phyloP scores from a whole-genome alignment of 2,797 vertebrate genomes.

The Myripristis murdjan region DNA sequence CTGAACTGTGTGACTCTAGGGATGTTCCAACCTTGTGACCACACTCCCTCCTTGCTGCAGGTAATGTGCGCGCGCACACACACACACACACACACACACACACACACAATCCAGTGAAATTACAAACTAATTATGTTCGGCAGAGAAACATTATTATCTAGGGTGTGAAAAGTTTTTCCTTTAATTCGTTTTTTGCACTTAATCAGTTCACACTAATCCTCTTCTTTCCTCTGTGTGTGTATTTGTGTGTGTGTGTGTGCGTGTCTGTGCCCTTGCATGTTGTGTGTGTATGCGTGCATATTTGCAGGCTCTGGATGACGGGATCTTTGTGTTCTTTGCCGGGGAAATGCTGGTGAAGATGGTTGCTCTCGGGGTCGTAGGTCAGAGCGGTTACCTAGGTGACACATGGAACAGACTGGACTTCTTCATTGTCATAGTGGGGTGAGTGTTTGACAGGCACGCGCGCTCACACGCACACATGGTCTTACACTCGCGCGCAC shows the following conservation, averaged over 20 bases:
- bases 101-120: slow-evolving; percentile 44
- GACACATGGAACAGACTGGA: slow-evolving; percentile 98
- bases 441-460: slow-evolving; percentile 89
- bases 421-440: slow-evolving; percentile 97
- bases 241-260: slow-evolving; percentile 25
- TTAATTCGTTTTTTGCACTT: slow-evolving; percentile 48
- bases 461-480: slow-evolving; percentile 32
- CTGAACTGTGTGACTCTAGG: slow-evolving; percentile 94
- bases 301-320: slow-evolving; percentile 87
- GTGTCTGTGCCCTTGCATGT: slow-evolving; percentile 3
- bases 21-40: slow-evolving; percentile 93
- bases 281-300: slow-evolving; percentile 24
- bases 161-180: slow-evolving; percentile 61
- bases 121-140: slow-evolving; percentile 67
- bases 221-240: slow-evolving; percentile 12
- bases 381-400: slow-evolving; percentile 95
- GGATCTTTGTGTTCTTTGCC: slow-evolving; percentile 97
- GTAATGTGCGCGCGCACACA: slow-evolving; percentile 75
- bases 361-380: slow-evolving; percentile 95
- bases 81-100: slow-evolving; percentile 15
- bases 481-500: slow-evolving; percentile 13
- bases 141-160: slow-evolving; percentile 66
- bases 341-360: slow-evolving; percentile 98
- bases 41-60: slow-evolving; percentile 89
- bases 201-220: slow-evolving; percentile 74